Conservation (phyloP, 30 jellyfish, hydroid and myxozoan genomes). For the Turritopsis dohrnii region DNA sequence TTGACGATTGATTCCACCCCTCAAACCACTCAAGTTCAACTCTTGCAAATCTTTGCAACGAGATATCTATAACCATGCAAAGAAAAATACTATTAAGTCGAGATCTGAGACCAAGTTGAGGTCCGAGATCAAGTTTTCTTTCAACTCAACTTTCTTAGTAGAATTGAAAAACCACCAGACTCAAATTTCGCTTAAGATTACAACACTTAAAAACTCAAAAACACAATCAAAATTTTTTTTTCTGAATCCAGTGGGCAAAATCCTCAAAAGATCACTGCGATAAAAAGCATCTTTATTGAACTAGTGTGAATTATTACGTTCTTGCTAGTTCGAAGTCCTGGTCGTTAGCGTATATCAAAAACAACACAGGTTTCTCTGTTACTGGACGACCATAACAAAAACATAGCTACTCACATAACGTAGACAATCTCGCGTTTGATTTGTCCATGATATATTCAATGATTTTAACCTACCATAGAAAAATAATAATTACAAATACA, state of each 20-base stretch:
- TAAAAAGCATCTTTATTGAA: too few species aligned
- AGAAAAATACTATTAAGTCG: background rate
- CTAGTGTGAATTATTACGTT: too few species aligned
- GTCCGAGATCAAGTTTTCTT: too few species aligned
- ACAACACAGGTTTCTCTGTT: background rate
- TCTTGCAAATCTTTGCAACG: conserved; percentile 29
- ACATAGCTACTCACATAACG: conserved; percentile 16
- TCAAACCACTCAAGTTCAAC: conserved; percentile 37
- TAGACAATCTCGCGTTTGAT: conserved; percentile 30
- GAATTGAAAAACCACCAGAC: too few species aligned
- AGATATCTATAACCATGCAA: background rate
- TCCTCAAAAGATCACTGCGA: too few species aligned
- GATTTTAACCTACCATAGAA: conserved; percentile 7
- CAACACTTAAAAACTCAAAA: too few species aligned
- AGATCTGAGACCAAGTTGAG: background rate
- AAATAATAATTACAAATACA: background rate
- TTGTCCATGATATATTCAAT: conserved; percentile 37
- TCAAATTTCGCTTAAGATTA: too few species aligned
- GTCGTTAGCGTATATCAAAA: too few species aligned
- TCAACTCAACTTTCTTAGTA: too few species aligned
- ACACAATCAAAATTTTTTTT: too few species aligned
- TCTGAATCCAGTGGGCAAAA: too few species aligned
- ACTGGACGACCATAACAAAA: background rate
- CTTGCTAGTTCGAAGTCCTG: too few species aligned
- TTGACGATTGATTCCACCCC: conserved; percentile 34